phyloP scores from a whole-genome alignment of 2,113 vertebrate genomes.

The Hippocampus mohnikei region DNA sequence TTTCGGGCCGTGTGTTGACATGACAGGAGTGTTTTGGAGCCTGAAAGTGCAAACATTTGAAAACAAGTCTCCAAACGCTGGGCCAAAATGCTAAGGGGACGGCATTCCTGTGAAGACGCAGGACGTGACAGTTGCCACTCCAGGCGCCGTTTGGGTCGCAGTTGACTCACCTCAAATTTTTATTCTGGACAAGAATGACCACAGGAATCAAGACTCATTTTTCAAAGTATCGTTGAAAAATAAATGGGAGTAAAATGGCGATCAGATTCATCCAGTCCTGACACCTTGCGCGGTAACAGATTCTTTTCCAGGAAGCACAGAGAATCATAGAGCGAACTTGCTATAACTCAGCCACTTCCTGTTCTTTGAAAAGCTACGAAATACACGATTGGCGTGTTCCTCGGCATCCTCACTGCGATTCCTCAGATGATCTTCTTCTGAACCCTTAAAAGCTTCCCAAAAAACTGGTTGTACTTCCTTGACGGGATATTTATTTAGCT shows the following conservation, averaged over 20 bases:
- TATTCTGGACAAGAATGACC: background rate
- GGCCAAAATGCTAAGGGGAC: too few relatives aligned
- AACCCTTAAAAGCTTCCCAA: conserved; percentile 25
- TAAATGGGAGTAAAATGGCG: background rate
- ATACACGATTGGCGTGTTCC: background rate
- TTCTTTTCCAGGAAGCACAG: background rate
- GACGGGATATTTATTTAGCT: conserved; percentile 66
- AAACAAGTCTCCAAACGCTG: background rate
- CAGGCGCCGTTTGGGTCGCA: too few relatives aligned
- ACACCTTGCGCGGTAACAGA: background rate
- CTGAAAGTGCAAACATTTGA: background rate
- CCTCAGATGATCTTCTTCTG: conserved; percentile 18
- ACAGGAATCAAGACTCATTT: background rate
- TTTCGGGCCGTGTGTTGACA: background rate
- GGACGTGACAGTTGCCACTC: too few relatives aligned
- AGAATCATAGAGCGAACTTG: background rate
- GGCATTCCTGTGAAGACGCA: too few relatives aligned
- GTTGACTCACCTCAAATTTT: too few relatives aligned
- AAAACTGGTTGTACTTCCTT: conserved; percentile 56
- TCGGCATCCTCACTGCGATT: background rate
- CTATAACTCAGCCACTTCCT: background rate
- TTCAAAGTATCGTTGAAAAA: background rate
- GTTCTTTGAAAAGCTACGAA: background rate
- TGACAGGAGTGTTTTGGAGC: background rate
- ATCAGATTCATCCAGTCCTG: background rate